Evolutionary conservation across 2,113 vertebrate species (phyloP).

Genomic region (Chaetodon trifascialis): DNA sequence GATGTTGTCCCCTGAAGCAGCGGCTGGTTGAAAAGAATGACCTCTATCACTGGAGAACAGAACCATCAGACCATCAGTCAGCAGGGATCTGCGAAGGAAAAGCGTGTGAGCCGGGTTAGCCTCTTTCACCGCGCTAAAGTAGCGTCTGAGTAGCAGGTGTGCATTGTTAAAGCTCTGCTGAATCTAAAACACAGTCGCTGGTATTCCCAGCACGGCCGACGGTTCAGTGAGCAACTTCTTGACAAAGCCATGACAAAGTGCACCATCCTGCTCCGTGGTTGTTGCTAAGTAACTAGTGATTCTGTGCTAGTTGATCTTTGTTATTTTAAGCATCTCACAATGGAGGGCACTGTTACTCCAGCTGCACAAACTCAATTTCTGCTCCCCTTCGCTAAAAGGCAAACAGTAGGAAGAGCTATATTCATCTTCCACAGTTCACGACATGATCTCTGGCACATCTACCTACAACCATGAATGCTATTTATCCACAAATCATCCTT

Average conservation of each 20-base stretch:
- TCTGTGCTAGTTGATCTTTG: constrained; percentile 40
- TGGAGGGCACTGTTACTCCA: constrained; percentile 47
- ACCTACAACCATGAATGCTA: neutral
- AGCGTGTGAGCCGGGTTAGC: constrained; percentile 18
- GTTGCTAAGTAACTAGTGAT: constrained; percentile 70
- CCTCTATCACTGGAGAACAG: constrained; percentile 22
- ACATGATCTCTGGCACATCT: constrained; percentile 4
- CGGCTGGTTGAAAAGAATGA: constrained; percentile 43
- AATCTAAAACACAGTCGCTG: constrained; percentile 16
- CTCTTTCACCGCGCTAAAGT: constrained; percentile 11
- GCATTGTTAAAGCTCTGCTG: constrained; percentile 20
- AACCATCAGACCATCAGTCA: constrained; percentile 17
- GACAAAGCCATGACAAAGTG: constrained; percentile 56
- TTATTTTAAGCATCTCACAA: constrained; percentile 52
- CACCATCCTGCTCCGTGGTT: constrained; percentile 24
- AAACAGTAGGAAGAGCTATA: neutral
- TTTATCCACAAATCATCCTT: neutral
- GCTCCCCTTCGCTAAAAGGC: neutral
- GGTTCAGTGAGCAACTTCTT: constrained; percentile 50
- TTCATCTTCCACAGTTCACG: neutral
- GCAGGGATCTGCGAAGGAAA: constrained; percentile 23
- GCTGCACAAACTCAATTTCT: constrained; percentile 5
- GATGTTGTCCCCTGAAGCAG: constrained; percentile 28
- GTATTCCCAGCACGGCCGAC: constrained; percentile 31
- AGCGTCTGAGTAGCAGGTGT: constrained; percentile 33